Evolutionary conservation across 2,113 vertebrate genomes (phyloP), one percentile per base, ranked within the genome.

Genomic region (Hemicordylus capensis): DNA sequence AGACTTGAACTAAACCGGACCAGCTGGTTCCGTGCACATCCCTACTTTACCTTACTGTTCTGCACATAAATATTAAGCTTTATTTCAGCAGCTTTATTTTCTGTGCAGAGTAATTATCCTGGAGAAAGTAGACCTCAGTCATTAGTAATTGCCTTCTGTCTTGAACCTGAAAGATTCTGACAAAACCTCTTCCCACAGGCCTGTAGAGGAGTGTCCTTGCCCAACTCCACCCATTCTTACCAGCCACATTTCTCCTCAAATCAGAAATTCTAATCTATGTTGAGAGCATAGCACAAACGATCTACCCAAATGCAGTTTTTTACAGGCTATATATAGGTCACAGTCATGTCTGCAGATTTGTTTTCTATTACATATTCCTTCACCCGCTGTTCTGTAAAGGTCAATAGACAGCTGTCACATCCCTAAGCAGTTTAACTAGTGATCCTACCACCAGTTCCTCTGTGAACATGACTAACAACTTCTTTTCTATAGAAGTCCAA

Each of bases 311-410:
- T 56, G 85, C 24, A 78, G 81, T 91, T 93, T 78, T 91, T 89
- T 85, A 89, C 90, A 80, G 64, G 67, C 34, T 76, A 12, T 77
- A 81, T 83, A 54, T 22, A 87, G 85, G 80, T 76, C 89, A 90
- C 89, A 89, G 81, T 81, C 85, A 84, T 69, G 85, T 82, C 76
- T 83, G 11, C 79, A 91, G 85, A 92, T 90, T 88, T 83, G 28
- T 82, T 90, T 95, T 84, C 91, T 73, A 94, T 88, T 95, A 48
- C 93, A n/a, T 75, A 88, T 93, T 91, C 92, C 78, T 88, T 93
- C 87, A 92, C 64, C 90, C 67, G 90, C 64, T 88, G 94, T 85
- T 81, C 76, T 91, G 90, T 89, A 89, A 93, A 88, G n/a, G 67
- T 59, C 88, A 92, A 82, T 63, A 89, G 85, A 84, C 89, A 93